phyloP scores from a whole-genome alignment of 1,140 invertebrate species.

The Drosophila quadrilineata region DNA sequence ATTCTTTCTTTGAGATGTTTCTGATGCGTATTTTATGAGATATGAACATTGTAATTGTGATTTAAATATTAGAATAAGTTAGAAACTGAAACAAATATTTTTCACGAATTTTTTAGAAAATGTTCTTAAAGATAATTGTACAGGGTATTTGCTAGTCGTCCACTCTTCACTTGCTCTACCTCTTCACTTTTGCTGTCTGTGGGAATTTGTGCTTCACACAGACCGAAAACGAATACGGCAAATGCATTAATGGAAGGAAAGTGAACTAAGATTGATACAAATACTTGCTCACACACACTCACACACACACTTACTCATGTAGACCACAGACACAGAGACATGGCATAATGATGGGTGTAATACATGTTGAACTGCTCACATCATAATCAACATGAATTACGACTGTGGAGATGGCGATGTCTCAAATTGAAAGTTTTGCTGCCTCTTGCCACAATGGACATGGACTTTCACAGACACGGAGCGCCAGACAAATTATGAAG shows the following conservation, averaged over 20 bases:
- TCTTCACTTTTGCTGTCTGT: conserved; percentile 15
- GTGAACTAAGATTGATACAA: conserved; percentile 40
- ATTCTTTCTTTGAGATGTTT: too few species aligned
- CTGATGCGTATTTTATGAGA: too few species aligned
- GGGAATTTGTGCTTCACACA: conserved; percentile 16
- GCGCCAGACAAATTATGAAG: conserved; percentile 24
- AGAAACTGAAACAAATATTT: too few species aligned
- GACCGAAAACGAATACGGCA: conserved; percentile 10
- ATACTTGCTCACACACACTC: conserved; percentile 9
- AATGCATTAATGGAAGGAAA: conserved; percentile 44
- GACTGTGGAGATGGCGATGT: conserved; percentile 7
- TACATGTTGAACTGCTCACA: conserved; percentile 7
- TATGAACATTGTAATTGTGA: too few species aligned
- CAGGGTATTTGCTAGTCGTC: background rate
- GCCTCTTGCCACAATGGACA: conserved; percentile 25
- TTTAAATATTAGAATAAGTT: too few species aligned
- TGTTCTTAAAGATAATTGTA: background rate
- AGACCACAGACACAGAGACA: background rate
- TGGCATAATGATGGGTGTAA: background rate
- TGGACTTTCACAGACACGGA: conserved; percentile 40
- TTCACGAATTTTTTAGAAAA: background rate
- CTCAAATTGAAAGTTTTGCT: conserved; percentile 38
- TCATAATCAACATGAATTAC: conserved; percentile 31
- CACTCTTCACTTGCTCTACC: too few species aligned
- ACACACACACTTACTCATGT: background rate